These are phyloP conservation scores for Anneissia japonica DNA, from an alignment of 35 echinoderm and acorn worm genomes.

Conservation along the genomic window DNA sequence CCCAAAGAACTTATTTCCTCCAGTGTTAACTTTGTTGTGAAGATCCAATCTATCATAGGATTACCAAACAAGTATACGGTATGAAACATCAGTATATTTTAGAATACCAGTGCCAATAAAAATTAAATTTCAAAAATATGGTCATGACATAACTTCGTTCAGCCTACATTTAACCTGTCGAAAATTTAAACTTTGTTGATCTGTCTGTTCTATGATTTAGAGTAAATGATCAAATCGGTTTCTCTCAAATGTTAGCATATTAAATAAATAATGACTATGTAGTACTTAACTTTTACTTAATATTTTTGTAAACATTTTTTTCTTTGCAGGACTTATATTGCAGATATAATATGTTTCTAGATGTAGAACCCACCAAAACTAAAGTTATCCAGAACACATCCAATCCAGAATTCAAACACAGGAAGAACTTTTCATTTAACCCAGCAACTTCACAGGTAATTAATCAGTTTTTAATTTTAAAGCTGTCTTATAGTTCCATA, in stretches of 20 bases:
- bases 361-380: slow-evolving; percentile 58
- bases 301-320: not conserved
- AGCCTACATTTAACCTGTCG: too few relatives aligned
- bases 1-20: slow-evolving; percentile 81
- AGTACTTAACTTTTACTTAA: not conserved
- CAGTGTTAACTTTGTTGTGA: slow-evolving; percentile 78
- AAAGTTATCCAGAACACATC: slow-evolving; percentile 30
- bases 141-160: too few relatives aligned
- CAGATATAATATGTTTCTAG: slow-evolving; percentile 72
- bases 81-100: too few relatives aligned
- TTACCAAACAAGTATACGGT: slow-evolving; percentile 85
- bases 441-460: slow-evolving; percentile 79
- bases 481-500: too few relatives aligned
- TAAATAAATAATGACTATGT: too few relatives aligned
- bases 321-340: slow-evolving; percentile 65
- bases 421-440: slow-evolving; percentile 69
- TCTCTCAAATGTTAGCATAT: too few relatives aligned
- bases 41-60: slow-evolving; percentile 57
- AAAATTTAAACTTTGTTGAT: too few relatives aligned
- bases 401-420: slow-evolving; percentile 72
- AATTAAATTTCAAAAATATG: too few relatives aligned
- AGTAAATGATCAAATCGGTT: too few relatives aligned
- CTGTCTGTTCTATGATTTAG: too few relatives aligned
- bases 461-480: too few relatives aligned
- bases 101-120: too few relatives aligned